Evolutionary conservation across 2,888 invertebrate genomes (phyloP).

Genomic region (Notodonta dromedarius): DNA sequence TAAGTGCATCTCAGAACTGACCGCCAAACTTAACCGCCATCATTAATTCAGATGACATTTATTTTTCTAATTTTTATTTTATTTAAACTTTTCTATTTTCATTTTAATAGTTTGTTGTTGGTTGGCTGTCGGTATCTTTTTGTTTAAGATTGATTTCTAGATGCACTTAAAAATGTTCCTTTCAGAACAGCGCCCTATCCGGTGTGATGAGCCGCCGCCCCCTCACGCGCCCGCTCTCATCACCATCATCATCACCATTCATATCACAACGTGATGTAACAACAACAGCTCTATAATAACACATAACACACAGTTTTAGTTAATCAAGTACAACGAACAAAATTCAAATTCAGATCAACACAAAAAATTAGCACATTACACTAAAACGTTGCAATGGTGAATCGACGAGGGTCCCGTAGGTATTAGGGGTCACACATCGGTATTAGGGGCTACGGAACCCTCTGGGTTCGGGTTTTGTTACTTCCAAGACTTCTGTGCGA

Average conservation of each 20-base stretch:
- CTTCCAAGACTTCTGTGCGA: constrained; percentile 67
- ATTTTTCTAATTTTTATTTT: no score
- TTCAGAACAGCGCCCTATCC: constrained; percentile 42
- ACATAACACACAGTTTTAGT: constrained; percentile 83
- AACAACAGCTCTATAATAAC: constrained; percentile 82
- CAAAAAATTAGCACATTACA: constrained; percentile 80
- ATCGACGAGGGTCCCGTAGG: constrained; percentile 76
- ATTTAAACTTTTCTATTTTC: no score
- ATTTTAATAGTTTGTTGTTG: no score
- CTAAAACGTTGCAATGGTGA: constrained; percentile 76
- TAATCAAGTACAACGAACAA: constrained; percentile 82
- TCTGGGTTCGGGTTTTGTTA: constrained; percentile 60
- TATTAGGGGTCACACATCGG: constrained; percentile 51
- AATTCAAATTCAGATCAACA: constrained; percentile 81
- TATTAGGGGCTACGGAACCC: constrained; percentile 69
- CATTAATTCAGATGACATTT: neutral
- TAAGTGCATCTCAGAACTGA: constrained; percentile 33
- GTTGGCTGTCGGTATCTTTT: no score
- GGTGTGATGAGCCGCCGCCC: constrained; percentile 50
- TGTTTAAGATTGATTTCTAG: constrained; percentile 21
- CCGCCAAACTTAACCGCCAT: neutral
- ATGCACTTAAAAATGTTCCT: constrained; percentile 44
- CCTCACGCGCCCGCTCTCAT: constrained; percentile 62
- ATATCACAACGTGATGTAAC: constrained; percentile 62
- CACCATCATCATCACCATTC: constrained; percentile 52